Evolutionary conservation across 2,888 invertebrate genomes (phyloP), one percentile per base, ranked within the genome.

Genomic region (Thalpophila matura): DNA sequence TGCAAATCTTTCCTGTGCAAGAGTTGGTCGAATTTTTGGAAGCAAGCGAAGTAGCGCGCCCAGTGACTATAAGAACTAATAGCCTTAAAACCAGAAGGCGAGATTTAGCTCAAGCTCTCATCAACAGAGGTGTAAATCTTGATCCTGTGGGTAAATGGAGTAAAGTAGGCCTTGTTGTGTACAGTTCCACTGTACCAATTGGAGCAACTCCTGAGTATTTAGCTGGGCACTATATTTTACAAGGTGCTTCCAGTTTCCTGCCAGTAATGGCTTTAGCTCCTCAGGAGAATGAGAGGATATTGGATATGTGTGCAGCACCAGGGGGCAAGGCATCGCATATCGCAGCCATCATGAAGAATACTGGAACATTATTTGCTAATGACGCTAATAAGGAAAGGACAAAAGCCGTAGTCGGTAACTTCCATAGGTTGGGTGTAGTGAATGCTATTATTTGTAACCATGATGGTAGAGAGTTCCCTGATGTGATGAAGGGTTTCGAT

Each of bases 61-160:
- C 99, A 0, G 95, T 99, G 26, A 99, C 99, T 0, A 98, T 99
- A 67, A 96, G 99, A 63, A 98, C 99, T 0, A 99, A 99, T 87
- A 99, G 98, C 55, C 95, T 99, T 33, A 99, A 99, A 93, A 98
- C 98, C 0, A 96, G 99, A 55, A 95, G 99, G 74, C 96, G 99
- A 60, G 99, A 99, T 91, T 95, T 99, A 61, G 99, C 99, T 4
- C 98, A 98, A 84, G 97, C 99, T 12, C 95, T 99, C 38, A 99
- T 99, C 56, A 98, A 98, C 85, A 96, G 99, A 83, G 99, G 99
- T 20, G 99, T 99, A 0, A 99, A 99, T 95, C 96, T 99, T 71
- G 99, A 99, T 94, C 99, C 99, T 0, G 96, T 99, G 58, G 99
- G 99, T 4, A 98, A 99, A 90, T 99, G 99, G 99, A 98, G 99